phyloP scores from a whole-genome alignment of 2,888 invertebrate genomes.

The Mantis religiosa region DNA sequence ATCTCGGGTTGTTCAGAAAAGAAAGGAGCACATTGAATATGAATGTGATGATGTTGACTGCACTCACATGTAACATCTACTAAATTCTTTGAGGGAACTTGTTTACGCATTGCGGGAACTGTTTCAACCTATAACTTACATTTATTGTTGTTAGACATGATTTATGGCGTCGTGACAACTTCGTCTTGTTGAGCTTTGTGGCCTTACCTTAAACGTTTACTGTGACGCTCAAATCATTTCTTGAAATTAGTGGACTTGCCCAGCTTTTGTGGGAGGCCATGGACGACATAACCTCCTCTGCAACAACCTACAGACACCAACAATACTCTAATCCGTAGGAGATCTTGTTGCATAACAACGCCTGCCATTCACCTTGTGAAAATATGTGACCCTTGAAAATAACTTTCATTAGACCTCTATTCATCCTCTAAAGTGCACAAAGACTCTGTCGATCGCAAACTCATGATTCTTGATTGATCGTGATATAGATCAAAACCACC shows the following conservation, averaged over 20 bases:
- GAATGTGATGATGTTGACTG: too few relatives aligned
- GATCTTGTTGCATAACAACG: not conserved
- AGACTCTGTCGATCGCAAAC: not conserved
- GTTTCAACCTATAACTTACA: too few relatives aligned
- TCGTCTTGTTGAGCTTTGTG: not conserved
- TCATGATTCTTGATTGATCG: not conserved
- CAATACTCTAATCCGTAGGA: not conserved
- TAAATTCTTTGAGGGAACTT: too few relatives aligned
- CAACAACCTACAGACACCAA: not conserved
- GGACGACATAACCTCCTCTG: not conserved
- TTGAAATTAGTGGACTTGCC: not conserved
- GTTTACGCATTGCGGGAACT: too few relatives aligned
- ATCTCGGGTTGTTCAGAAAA: too few relatives aligned
- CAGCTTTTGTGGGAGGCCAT: not conserved
- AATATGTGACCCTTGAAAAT: not conserved
- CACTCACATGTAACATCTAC: too few relatives aligned
- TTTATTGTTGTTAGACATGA: too few relatives aligned
- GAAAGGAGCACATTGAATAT: too few relatives aligned
- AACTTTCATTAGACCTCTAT: not conserved
- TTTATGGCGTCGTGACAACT: too few relatives aligned
- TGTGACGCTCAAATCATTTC: not conserved
- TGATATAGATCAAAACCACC: not conserved
- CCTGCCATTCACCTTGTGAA: not conserved
- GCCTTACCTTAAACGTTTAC: not conserved
- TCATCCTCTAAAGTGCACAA: not conserved